Evolutionary conservation across 2,888 invertebrate genomes (phyloP).

Genomic region (Thera britannica): DNA sequence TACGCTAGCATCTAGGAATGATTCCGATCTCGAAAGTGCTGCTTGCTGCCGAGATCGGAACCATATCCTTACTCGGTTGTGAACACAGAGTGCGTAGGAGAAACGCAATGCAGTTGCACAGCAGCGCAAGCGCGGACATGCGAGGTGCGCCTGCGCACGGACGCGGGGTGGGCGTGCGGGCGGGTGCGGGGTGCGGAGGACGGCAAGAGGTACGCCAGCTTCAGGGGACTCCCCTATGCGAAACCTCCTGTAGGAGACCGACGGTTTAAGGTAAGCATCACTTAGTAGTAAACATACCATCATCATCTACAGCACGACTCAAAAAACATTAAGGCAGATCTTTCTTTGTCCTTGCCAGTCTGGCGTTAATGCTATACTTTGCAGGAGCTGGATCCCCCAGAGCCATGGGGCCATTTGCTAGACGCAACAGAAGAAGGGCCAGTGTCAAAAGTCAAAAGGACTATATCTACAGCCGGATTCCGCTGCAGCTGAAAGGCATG

Average conservation of each 20-base stretch:
- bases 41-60: too few species aligned
- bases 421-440: conserved; percentile 82
- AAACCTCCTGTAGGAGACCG: conserved; percentile 36
- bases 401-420: conserved; percentile 62
- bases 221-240: conserved; percentile 47
- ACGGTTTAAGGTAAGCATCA: conserved; percentile 17
- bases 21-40: too few species aligned
- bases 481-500: conserved; percentile 40
- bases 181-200: conserved; percentile 33
- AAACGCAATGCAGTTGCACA: background rate
- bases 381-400: conserved; percentile 46
- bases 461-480: conserved; percentile 45
- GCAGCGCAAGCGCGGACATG: conserved; percentile 2
- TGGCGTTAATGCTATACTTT: conserved; percentile 3
- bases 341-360: too few species aligned
- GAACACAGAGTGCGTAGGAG: background rate
- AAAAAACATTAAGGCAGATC: too few species aligned
- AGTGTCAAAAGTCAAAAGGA: conserved; percentile 81
- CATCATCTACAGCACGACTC: too few species aligned
- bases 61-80: too few species aligned
- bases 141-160: conserved; percentile 24
- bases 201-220: conserved; percentile 43
- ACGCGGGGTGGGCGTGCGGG: conserved; percentile 44
- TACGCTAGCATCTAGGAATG: too few species aligned
- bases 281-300: too few species aligned